Base-by-base conservation (phyloP, 2,113 vertebrate species). In the Prietella phreatophila region DNA sequence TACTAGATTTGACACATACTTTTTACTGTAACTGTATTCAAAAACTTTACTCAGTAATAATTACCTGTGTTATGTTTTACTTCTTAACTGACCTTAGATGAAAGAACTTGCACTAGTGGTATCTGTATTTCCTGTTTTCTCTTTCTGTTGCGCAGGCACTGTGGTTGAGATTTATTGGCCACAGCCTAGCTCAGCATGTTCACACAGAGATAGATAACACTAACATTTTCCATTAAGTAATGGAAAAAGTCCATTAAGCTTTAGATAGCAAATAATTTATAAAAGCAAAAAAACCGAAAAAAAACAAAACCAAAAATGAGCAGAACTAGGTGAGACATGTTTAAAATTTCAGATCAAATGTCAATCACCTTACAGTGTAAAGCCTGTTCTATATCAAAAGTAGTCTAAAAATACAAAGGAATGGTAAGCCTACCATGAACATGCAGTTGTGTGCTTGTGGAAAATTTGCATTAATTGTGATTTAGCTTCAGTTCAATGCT, bases 221-320 rank as follows among this genome's bases (percentile, higher is more conserved):
- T 14, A 58, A 79, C 42, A 84, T 84, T 90, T 90, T 90, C 82
- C 85, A 84, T 86, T 78, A 84, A 53, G 84, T 86, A 60, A 81
- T 42, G 63, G 58, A 56, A 88, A 75, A 73, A 8, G 19, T 15
- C 25, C 14, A 53, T n/a, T 33, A 55, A 33, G n/a, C 10, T 71
- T 69, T 56, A 71, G 17, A 53, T 67, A 53, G 3, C 42, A 67
- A 69, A 20, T 30, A 30, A 81, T 22, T 30, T 7, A 36, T 30
- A 30, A 25, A 65, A 13, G 19, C 5, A 50, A 36, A 3, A 81
- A 33, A 81, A 13, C 25, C n/a, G n/a, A 39, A 36, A 82, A 33
- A 39, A 82, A 53, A 15, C 17, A 55, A 30, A 9, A 20, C 42
- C 0, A n/a, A 3, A 63, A n/a, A 53, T n/a, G 22, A 30, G 58